phyloP scores from a whole-genome alignment of 2,797 vertebrate genomes.

The Cyprinodon diabolis region DNA sequence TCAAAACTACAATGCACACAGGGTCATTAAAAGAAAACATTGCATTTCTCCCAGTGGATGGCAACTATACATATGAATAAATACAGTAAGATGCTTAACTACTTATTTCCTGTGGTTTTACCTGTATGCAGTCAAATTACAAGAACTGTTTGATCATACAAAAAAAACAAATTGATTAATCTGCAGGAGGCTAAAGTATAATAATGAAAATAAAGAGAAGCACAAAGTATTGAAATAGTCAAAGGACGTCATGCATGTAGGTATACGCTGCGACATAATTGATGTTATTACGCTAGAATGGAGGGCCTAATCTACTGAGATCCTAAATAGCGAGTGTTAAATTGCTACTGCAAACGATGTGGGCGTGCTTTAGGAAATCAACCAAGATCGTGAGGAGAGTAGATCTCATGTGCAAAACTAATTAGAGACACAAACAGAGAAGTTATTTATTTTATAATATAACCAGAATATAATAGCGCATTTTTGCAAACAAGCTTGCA shows the following conservation, averaged over 20 bases:
- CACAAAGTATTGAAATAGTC: slow-evolving; percentile 25
- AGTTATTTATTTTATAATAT: too few relatives aligned
- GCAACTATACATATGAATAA: not conserved
- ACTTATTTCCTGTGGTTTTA: not conserved
- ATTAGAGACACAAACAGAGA: too few relatives aligned
- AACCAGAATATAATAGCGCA: too few relatives aligned
- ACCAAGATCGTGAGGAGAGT: too few relatives aligned
- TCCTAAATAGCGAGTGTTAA: too few relatives aligned
- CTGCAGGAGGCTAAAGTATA: slow-evolving; percentile 16
- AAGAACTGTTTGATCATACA: not conserved
- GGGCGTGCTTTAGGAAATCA: too few relatives aligned
- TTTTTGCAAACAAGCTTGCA: too few relatives aligned
- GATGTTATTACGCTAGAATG: not conserved
- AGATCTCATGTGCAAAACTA: too few relatives aligned
- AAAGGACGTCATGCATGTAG: slow-evolving; percentile 35
- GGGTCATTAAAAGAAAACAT: not conserved
- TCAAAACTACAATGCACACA: not conserved
- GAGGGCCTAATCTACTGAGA: too few relatives aligned
- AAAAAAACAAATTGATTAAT: too few relatives aligned
- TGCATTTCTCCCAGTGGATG: not conserved
- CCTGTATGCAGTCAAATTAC: not conserved
- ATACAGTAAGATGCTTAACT: not conserved
- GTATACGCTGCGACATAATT: slow-evolving; percentile 11
- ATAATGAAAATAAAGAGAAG: slow-evolving; percentile 35
- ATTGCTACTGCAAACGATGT: too few relatives aligned